A percentile compares a stretch with the other conserved stretches of the same genome.
phyloP scores from a whole-genome alignment of 2,797 vertebrate genomes.

The Xenentodon cancila region DNA sequence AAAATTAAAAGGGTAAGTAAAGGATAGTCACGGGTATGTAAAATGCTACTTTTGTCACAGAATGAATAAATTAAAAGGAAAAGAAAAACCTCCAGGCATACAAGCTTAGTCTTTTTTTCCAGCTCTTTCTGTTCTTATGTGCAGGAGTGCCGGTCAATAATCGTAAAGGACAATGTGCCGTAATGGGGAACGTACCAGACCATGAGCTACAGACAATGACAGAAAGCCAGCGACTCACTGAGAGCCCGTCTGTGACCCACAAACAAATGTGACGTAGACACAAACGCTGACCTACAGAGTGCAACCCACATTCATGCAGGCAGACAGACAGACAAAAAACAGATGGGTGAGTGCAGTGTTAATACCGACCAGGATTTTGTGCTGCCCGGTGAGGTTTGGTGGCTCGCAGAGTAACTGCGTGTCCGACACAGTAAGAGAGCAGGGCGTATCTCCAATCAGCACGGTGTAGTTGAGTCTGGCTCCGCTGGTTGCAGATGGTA shows the following conservation, averaged over 20 bases:
- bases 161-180: slow-evolving; percentile 32
- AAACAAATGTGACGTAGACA: slow-evolving; percentile 57
- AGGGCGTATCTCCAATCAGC: slow-evolving; percentile 91
- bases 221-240: slow-evolving; percentile 54
- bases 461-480: slow-evolving; percentile 95
- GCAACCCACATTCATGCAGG: slow-evolving; percentile 59
- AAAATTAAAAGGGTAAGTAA: background rate
- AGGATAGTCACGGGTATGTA: no score
- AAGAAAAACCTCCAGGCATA: slow-evolving; percentile 10
- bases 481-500: slow-evolving; percentile 90
- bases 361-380: slow-evolving; percentile 87
- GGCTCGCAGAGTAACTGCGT: slow-evolving; percentile 95
- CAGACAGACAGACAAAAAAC: slow-evolving; percentile 28
- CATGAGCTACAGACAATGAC: slow-evolving; percentile 72
- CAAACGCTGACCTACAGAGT: slow-evolving; percentile 52
- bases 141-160: slow-evolving; percentile 57
- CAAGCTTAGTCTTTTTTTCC: slow-evolving; percentile 22
- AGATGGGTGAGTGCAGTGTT: background rate
- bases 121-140: slow-evolving; percentile 45
- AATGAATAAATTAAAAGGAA: slow-evolving; percentile 1
- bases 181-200: slow-evolving; percentile 63
- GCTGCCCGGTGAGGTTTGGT: slow-evolving; percentile 91
- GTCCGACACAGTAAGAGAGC: slow-evolving; percentile 92
- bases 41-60: no score
- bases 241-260: slow-evolving; percentile 69